These are phyloP conservation scores for Murina feae DNA, from an alignment of 2,113 vertebrate genomes.

Conservation along the genomic window DNA sequence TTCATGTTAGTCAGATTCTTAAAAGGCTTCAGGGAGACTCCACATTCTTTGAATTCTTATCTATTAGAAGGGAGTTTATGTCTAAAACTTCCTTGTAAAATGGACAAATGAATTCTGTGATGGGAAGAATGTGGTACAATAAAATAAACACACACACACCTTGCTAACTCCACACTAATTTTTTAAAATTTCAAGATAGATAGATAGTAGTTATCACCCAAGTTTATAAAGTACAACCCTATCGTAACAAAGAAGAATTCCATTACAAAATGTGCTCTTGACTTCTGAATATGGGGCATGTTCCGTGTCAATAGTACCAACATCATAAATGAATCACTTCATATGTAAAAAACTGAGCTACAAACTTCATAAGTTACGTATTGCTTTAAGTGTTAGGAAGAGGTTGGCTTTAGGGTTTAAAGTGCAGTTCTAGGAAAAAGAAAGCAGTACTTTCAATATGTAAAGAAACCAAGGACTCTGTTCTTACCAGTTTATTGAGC, in stretches of 20 bases:
- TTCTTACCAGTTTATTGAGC: background rate
- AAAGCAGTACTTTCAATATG: background rate
- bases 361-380: constrained; percentile 4
- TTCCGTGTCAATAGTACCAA: background rate
- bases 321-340: background rate
- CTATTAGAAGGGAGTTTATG: constrained; percentile 5
- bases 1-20: background rate
- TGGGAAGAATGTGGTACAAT: background rate
- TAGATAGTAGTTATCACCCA: background rate
- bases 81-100: constrained; percentile 5
- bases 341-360: background rate
- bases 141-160: background rate
- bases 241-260: background rate
- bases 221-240: background rate
- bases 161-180: background rate
- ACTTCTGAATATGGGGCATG: background rate
- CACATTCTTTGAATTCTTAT: background rate
- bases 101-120: background rate
- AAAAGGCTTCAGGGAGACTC: background rate
- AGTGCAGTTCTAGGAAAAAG: background rate
- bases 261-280: background rate
- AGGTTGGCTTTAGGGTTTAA: background rate
- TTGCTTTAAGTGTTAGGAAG: constrained; percentile 1
- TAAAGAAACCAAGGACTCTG: background rate
- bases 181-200: background rate